phyloP scores from a whole-genome alignment of 2,888 invertebrate genomes.

The Drosophila tripunctata region DNA sequence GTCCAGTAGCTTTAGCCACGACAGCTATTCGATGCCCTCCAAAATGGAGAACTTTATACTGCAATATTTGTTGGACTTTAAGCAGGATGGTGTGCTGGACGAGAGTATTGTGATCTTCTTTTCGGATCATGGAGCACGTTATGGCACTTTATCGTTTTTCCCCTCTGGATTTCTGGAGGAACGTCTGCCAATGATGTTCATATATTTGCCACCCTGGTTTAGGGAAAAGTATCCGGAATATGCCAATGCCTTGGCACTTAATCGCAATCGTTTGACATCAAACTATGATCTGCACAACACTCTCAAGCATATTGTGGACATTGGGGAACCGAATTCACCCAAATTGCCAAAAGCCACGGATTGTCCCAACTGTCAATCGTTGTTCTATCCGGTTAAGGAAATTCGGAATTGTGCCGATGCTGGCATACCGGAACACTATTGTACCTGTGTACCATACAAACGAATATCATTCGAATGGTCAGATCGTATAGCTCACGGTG shows the following conservation, averaged over 20 bases:
- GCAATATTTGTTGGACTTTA: conserved; percentile 86
- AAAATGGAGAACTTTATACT: conserved; percentile 87
- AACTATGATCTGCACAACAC: conserved; percentile 91
- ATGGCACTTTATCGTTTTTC: conserved; percentile 87
- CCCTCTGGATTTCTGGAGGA: conserved; percentile 90
- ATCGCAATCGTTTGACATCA: conserved; percentile 87
- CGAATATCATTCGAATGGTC: conserved; percentile 30
- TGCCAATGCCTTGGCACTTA: conserved; percentile 85
- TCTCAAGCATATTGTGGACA: conserved; percentile 86
- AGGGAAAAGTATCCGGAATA: conserved; percentile 85
- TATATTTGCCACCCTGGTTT: conserved; percentile 88
- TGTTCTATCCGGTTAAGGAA: conserved; percentile 86
- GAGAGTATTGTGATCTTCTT: conserved; percentile 89
- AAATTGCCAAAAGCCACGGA: conserved; percentile 82
- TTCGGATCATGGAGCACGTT: conserved; percentile 91
- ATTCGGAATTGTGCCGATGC: conserved; percentile 88
- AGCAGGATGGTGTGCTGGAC: conserved; percentile 86
- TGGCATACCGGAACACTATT: conserved; percentile 89
- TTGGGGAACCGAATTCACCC: conserved; percentile 70
- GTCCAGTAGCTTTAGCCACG: conserved; percentile 90
- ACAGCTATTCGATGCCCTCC: conserved; percentile 87
- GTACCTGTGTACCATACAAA: conserved; percentile 86
- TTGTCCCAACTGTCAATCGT: conserved; percentile 87
- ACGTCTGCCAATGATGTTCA: conserved; percentile 89
- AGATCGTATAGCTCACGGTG: conserved; percentile 32